Conservation (phyloP, 1,140 invertebrate genomes). For the Cotesia vestalis region DNA sequence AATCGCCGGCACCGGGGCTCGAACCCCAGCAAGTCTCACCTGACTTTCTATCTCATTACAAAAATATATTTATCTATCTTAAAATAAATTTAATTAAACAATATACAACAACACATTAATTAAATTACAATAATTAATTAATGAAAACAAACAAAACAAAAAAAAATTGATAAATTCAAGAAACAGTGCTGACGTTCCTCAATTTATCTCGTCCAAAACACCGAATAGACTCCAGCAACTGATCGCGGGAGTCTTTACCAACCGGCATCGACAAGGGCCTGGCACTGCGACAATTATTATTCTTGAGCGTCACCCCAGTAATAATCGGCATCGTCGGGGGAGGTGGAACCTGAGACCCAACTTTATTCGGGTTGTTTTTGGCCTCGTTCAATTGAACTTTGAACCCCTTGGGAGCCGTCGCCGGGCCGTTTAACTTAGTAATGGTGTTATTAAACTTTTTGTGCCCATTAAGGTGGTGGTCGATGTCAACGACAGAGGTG, state of each 20-base stretch:
- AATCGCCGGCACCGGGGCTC: too few species aligned
- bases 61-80: too few species aligned
- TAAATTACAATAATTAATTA: too few species aligned
- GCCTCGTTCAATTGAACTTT: background rate
- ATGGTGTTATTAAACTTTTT: constrained; percentile 28
- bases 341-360: constrained; percentile 31
- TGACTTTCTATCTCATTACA: too few species aligned
- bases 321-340: constrained; percentile 65
- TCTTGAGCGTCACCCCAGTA: constrained; percentile 61
- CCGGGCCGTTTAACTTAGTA: background rate
- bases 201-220: constrained; percentile 72
- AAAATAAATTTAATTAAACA: too few species aligned
- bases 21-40: too few species aligned
- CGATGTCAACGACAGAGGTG: constrained; percentile 48
- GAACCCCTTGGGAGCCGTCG: background rate
- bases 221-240: constrained; percentile 77
- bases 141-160: background rate
- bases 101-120: too few species aligned
- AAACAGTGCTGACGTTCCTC: constrained; percentile 59
- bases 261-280: constrained; percentile 50
- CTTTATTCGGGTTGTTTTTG: constrained; percentile 3
- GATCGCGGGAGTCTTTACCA: constrained; percentile 69
- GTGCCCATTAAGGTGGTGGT: constrained; percentile 34
- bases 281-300: constrained; percentile 28
- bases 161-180: constrained; percentile 15